Evolutionary conservation across 2,888 invertebrate genomes (phyloP).

Genomic region (Stictocephala bisonia): DNA sequence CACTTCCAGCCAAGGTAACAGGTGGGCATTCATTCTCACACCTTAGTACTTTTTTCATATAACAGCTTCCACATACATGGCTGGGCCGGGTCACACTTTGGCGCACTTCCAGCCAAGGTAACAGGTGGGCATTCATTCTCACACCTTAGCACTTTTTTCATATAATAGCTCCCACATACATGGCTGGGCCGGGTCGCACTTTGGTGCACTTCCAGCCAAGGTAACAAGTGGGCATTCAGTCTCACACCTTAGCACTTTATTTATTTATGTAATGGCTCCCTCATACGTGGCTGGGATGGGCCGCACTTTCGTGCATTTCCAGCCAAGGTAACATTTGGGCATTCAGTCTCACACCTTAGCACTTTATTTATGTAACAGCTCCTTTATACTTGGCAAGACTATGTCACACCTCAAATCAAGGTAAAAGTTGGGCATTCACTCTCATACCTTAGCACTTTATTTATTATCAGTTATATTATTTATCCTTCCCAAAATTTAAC

Average conservation of each 20-base stretch:
- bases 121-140: constrained; percentile 49
- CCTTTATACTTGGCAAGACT: constrained; percentile 63
- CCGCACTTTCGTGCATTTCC: constrained; percentile 63
- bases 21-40: constrained; percentile 39
- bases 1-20: constrained; percentile 64
- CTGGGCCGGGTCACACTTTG: constrained; percentile 63
- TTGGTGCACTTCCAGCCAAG: constrained; percentile 64
- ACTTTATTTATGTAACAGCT: too few species aligned
- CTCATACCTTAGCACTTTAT: too few species aligned
- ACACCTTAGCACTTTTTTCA: too few species aligned
- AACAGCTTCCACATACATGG: constrained; percentile 63
- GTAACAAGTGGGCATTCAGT: constrained; percentile 57
- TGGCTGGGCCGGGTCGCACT: constrained; percentile 63
- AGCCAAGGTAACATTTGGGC: constrained; percentile 62
- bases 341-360: constrained; percentile 10
- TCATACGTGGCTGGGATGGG: constrained; percentile 63
- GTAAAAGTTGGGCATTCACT: constrained; percentile 57
- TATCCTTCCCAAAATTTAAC: too few species aligned
- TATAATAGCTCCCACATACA: constrained; percentile 64
- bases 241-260: too few species aligned
- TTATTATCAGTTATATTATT: too few species aligned
- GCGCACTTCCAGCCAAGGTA: constrained; percentile 64
- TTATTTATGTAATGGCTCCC: constrained; percentile 61
- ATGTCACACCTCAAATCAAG: constrained; percentile 63
- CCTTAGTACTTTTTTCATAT: too few species aligned